phyloP scores from a whole-genome alignment of 2,888 invertebrate species.

The Sinelater perroti region DNA sequence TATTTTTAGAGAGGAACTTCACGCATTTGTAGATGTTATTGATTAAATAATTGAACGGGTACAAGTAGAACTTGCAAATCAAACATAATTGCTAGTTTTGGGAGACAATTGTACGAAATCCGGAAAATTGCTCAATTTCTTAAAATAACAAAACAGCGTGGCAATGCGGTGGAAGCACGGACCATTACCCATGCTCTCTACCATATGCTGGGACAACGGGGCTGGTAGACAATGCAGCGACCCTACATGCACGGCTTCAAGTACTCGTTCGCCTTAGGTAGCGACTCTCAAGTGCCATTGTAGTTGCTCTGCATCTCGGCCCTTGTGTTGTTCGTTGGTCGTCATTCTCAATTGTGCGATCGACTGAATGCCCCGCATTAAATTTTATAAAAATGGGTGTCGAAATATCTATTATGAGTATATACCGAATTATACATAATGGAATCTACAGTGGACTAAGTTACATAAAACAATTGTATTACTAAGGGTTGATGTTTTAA shows the following conservation, averaged over 20 bases:
- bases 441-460: no score
- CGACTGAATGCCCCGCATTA: slow-evolving; percentile 32
- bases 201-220: slow-evolving; percentile 37
- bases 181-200: slow-evolving; percentile 37
- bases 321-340: slow-evolving; percentile 38
- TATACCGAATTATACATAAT: slow-evolving; percentile 8
- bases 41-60: no score
- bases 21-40: no score
- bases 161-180: slow-evolving; percentile 37
- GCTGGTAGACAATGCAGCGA: slow-evolving; percentile 35
- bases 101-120: slow-evolving; percentile 16
- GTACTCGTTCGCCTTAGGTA: slow-evolving; percentile 48
- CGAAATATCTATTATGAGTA: slow-evolving; percentile 33
- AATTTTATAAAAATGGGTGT: slow-evolving; percentile 34
- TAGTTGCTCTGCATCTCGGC: slow-evolving; percentile 38
- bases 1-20: no score
- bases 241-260: slow-evolving; percentile 39
- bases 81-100: not conserved
- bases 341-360: slow-evolving; percentile 38
- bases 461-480: no score
- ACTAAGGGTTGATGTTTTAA: no score
- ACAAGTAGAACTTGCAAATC: not conserved
- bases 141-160: slow-evolving; percentile 34
- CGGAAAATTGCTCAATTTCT: slow-evolving; percentile 28
- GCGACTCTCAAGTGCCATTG: slow-evolving; percentile 49